phyloP scores from a whole-genome alignment of 2,113 vertebrate genomes.

The Corythornis vintsioides region DNA sequence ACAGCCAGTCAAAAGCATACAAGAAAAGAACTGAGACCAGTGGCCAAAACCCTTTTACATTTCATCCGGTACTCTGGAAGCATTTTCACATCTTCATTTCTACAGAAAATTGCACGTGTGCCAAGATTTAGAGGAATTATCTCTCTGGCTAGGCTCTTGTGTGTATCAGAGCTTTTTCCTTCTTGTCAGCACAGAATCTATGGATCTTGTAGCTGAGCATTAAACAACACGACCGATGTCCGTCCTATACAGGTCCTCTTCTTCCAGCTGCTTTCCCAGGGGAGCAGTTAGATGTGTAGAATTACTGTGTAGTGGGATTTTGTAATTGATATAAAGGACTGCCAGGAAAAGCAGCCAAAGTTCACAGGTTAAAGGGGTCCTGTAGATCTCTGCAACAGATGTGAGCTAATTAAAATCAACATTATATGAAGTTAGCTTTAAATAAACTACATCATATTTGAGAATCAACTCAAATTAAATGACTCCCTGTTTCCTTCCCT shows the following conservation, averaged over 20 bases:
- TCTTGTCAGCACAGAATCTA: background rate
- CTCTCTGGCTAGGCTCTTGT: background rate
- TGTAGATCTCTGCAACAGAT: background rate
- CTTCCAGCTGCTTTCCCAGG: background rate
- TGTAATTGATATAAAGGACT: background rate
- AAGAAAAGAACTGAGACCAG: background rate
- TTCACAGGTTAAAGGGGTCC: background rate
- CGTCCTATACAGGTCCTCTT: background rate
- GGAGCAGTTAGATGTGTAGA: background rate
- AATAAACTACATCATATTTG: background rate
- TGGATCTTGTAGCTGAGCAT: background rate
- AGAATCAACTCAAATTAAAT: background rate
- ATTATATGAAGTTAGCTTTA: background rate
- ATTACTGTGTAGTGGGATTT: background rate
- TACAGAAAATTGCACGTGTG: background rate
- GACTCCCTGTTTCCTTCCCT: background rate
- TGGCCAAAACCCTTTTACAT: background rate
- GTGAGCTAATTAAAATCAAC: slow-evolving; percentile 1
- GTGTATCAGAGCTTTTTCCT: background rate
- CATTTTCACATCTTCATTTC: background rate
- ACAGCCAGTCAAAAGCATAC: background rate
- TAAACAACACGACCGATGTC: background rate
- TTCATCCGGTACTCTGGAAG: background rate
- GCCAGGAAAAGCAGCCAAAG: background rate
- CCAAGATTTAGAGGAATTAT: background rate